These are phyloP conservation scores for Drosophila demipolita DNA, from an alignment of 2,888 invertebrate species.

Conservation along the genomic window DNA sequence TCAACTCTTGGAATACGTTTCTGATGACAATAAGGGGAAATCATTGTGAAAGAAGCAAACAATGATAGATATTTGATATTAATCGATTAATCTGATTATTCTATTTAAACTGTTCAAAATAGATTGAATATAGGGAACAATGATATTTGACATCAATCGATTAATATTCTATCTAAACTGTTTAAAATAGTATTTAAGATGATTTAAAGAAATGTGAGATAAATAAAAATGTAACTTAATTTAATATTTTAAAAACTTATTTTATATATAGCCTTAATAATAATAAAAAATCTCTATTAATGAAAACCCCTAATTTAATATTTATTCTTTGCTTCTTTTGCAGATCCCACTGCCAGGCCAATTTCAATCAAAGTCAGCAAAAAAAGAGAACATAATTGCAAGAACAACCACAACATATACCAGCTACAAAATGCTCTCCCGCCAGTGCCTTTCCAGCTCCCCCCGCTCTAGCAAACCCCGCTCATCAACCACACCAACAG, in stretches of 20 bases:
- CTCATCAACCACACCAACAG: constrained; percentile 40
- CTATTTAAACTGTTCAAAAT: not conserved
- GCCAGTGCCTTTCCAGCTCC: constrained; percentile 82
- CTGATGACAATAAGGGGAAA: not conserved
- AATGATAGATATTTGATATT: not conserved
- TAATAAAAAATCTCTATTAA: not conserved
- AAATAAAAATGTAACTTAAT: not conserved
- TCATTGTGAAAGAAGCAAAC: not conserved
- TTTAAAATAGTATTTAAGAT: not conserved
- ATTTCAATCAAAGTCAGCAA: constrained; percentile 24
- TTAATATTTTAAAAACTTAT: not conserved
- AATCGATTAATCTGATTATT: not conserved
- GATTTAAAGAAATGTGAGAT: not conserved
- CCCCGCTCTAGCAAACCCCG: constrained; percentile 40
- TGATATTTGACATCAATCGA: not conserved
- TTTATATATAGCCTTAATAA: not conserved
- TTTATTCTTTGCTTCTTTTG: constrained; percentile 10
- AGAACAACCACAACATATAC: constrained; percentile 26
- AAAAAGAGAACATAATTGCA: constrained; percentile 7
- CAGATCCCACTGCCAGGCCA: constrained; percentile 61
- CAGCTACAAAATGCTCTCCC: constrained; percentile 77
- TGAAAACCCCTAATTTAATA: not conserved
- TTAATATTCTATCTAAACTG: not conserved
- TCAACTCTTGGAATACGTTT: not conserved
- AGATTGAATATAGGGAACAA: not conserved